Evolutionary conservation across 1,140 invertebrate species (phyloP), one percentile per base, ranked within the genome.

Genomic region (Drosophila bifasciata): DNA sequence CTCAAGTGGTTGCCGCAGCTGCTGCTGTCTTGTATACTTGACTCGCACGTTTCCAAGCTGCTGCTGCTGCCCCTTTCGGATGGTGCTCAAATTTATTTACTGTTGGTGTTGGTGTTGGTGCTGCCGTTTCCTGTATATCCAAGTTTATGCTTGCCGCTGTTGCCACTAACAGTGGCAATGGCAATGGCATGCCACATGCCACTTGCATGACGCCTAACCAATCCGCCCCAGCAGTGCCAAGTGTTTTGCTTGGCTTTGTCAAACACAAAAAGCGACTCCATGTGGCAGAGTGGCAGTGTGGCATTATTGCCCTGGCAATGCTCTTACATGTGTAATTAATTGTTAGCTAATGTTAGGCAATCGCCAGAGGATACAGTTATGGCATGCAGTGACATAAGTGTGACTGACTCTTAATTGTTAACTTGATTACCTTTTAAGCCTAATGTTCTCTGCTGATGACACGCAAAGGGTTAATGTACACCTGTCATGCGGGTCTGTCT

Each of bases 241-340:
- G 67, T 80, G 72, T 70, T 85, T 85, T 81, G 81, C 66, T 60
- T 62, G 62, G 73, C 77, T 74, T 81, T 75, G 72, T 62, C 60
- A 76, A 76, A 81, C 45, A 69, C 45, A 69, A 77, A 76, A 73
- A 77, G 64, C 2, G 9, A 53, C 41, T 5, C n/a, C n/a, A n/a
- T n/a, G n/a, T n/a, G n/a, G n/a, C n/a, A n/a, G n/a, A n/a, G n/a
- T n/a, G n/a, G n/a, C n/a, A n/a, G n/a, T n/a, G n/a, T 57, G 59
- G 71, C 71, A 74, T 59, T 68, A 68, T 68, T 50, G 53, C 62
- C 52, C 67, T 28, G 56, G 36, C 57, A 28, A 69, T 69, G 63
- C 53, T 56, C 64, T 40, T 49, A 59, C 44, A 46, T n/a, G 0
- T 21, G 11, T 28, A 70, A 70, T 69, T 69, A 69, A 68, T 69